Conservation (phyloP, 2,888 invertebrate genomes). For the Cactoblastis cactorum region DNA sequence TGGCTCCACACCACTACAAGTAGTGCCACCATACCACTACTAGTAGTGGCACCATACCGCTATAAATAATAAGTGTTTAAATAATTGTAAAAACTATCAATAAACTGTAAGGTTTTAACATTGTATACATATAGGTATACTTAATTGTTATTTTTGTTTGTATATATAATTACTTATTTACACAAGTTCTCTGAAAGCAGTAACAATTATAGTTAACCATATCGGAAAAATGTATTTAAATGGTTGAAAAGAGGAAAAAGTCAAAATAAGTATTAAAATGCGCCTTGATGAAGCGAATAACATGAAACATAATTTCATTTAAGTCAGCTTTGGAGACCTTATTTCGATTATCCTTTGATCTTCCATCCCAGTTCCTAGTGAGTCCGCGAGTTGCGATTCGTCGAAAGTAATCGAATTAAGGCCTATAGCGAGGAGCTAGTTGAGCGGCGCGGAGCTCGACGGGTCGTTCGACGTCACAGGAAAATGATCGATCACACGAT, state of each 20-base stretch:
- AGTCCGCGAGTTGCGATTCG: slow-evolving; percentile 40
- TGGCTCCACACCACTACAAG: too few relatives aligned
- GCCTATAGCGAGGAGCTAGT: slow-evolving; percentile 40
- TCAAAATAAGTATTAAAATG: slow-evolving; percentile 13
- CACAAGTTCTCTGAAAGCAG: neutral
- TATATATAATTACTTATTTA: too few relatives aligned
- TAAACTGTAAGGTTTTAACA: too few relatives aligned
- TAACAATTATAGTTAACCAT: neutral
- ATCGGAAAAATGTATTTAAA: too few relatives aligned
- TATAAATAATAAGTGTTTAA: too few relatives aligned
- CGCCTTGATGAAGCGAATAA: slow-evolving; percentile 32
- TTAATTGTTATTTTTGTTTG: too few relatives aligned
- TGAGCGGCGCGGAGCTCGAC: slow-evolving; percentile 45
- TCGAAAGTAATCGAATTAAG: slow-evolving; percentile 50
- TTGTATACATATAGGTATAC: too few relatives aligned
- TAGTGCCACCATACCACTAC: too few relatives aligned
- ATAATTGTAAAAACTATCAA: too few relatives aligned
- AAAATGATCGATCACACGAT: slow-evolving; percentile 43
- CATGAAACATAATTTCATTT: slow-evolving; percentile 46
- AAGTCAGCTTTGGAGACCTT: slow-evolving; percentile 42
- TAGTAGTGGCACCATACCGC: too few relatives aligned
- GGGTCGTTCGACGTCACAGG: slow-evolving; percentile 33
- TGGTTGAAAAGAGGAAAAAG: neutral
- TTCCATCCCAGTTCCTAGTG: slow-evolving; percentile 41
- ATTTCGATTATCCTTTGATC: slow-evolving; percentile 56